These are phyloP conservation scores for Callopanchax toddi DNA, from an alignment of 2,113 vertebrate genomes.

Conservation along the genomic window DNA sequence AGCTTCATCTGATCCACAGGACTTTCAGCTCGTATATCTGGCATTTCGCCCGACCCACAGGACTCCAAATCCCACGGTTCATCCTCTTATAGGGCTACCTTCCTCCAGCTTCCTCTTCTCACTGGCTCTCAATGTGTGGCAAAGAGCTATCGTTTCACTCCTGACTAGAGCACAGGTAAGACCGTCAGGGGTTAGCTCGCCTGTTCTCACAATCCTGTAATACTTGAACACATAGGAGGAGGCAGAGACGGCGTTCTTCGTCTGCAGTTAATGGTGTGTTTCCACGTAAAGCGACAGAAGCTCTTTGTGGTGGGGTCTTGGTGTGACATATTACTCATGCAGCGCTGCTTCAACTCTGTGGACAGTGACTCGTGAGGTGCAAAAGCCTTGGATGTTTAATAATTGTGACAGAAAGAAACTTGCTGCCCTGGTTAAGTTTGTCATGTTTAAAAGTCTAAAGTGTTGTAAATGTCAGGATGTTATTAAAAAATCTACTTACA, in stretches of 20 bases:
- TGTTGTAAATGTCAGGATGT: too few species aligned
- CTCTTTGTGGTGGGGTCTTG: slow-evolving; percentile 23
- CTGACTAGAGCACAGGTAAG: slow-evolving; percentile 61
- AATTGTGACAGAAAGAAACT: slow-evolving; percentile 9
- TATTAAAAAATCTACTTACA: too few species aligned
- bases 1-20: slow-evolving; percentile 79
- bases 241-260: slow-evolving; percentile 25
- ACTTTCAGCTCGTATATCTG: slow-evolving; percentile 71
- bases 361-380: slow-evolving; percentile 4
- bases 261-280: slow-evolving; percentile 56
- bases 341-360: slow-evolving; percentile 12
- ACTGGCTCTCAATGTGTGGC: slow-evolving; percentile 69
- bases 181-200: slow-evolving; percentile 45
- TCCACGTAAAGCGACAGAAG: slow-evolving; percentile 40
- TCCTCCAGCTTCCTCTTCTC: slow-evolving; percentile 53
- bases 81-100: slow-evolving; percentile 66
- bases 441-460: slow-evolving; percentile 3
- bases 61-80: slow-evolving; percentile 76
- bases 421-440: not conserved
- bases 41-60: slow-evolving; percentile 67
- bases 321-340: slow-evolving; percentile 29
- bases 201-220: slow-evolving; percentile 59
- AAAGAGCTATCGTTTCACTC: slow-evolving; percentile 65
- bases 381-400: slow-evolving; percentile 10
- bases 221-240: slow-evolving; percentile 51